phyloP scores from a whole-genome alignment of 2,113 vertebrate genomes.

The Leucosticte australis region DNA sequence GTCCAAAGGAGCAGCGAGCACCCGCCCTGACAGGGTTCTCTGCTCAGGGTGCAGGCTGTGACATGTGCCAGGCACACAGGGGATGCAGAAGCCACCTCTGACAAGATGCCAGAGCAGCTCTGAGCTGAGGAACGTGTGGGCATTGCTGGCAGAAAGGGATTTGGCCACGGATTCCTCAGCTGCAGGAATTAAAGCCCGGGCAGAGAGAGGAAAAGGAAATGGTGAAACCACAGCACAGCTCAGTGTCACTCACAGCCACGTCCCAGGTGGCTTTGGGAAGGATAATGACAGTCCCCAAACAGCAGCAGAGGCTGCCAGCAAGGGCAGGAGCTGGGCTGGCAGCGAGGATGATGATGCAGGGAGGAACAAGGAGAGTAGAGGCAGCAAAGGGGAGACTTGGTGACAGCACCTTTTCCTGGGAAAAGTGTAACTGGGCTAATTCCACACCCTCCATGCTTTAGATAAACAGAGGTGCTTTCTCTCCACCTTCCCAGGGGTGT shows the following conservation, averaged over 20 bases:
- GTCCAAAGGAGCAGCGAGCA: not conserved
- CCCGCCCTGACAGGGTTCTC: not conserved
- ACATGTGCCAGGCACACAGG: not conserved
- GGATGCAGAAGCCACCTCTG: not conserved
- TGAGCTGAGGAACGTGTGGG: not conserved
- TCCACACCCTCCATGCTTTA: fast-evolving
- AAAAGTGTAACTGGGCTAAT: not conserved
- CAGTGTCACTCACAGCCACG: not conserved
- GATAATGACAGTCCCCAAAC: not conserved
- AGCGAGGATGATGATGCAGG: not conserved
- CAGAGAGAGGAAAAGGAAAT: constrained; percentile 14
- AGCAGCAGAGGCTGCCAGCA: not conserved
- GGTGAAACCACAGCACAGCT: not conserved
- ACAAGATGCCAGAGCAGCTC: not conserved
- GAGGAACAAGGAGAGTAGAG: not conserved
- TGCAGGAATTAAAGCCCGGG: not conserved
- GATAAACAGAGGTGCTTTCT: not conserved
- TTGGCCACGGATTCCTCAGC: not conserved
- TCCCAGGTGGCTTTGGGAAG: not conserved
- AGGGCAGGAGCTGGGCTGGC: not conserved
- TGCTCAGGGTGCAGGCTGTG: not conserved
- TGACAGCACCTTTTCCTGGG: not conserved
- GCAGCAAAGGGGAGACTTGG: fast-evolving
- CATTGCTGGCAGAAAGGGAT: not conserved
- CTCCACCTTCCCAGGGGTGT: not conserved